A percentile compares a stretch with the other conserved stretches of the same genome.
phyloP scores from a whole-genome alignment of 2,888 invertebrate genomes.

The Nephrotoma flavescens region DNA sequence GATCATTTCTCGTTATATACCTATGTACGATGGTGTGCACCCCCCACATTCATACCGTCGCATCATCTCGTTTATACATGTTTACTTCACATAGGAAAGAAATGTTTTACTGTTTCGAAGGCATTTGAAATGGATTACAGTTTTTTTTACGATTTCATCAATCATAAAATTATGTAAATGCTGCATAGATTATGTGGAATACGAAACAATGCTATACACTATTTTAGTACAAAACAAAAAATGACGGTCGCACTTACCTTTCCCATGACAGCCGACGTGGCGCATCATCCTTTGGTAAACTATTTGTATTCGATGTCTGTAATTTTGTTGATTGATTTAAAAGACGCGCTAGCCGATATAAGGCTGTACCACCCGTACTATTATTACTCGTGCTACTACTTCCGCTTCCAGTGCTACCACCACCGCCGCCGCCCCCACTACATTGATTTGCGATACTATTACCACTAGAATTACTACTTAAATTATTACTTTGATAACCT shows the following conservation, averaged over 20 bases:
- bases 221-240: neutral
- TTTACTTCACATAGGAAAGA: neutral
- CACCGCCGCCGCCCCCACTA: constrained; percentile 13
- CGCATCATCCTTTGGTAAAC: constrained; percentile 32
- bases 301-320: constrained; percentile 17
- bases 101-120: neutral
- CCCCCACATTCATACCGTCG: neutral
- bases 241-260: constrained; percentile 27
- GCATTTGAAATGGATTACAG: neutral
- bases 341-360: constrained; percentile 39
- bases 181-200: neutral
- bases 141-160: neutral
- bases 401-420: constrained; percentile 17
- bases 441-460: constrained; percentile 8
- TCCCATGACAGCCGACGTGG: constrained; percentile 41
- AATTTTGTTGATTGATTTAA: constrained; percentile 34
- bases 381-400: constrained; percentile 18
- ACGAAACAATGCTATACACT: neutral
- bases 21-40: neutral
- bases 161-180: neutral
- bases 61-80: neutral
- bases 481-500: constrained; percentile 15
- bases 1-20: neutral
- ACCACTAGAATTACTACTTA: constrained; percentile 13
- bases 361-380: constrained; percentile 24